phyloP scores from a whole-genome alignment of 2,888 invertebrate species.

The Sphaerophoria taeniata region DNA sequence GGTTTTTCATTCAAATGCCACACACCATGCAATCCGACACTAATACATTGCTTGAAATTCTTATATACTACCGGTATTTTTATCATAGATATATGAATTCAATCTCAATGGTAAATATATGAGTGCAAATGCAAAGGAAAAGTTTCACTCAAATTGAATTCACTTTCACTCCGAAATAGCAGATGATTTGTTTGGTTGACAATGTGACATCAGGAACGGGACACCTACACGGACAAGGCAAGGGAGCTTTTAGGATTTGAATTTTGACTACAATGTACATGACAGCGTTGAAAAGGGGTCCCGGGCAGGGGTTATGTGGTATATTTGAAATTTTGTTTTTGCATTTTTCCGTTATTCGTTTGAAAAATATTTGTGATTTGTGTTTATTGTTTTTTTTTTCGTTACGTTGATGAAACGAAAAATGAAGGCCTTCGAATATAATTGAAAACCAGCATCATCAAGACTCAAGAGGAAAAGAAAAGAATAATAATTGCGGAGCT shows the following conservation, averaged over 20 bases:
- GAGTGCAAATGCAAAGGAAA: constrained; percentile 10
- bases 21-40: constrained; percentile 45
- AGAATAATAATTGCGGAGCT: background rate
- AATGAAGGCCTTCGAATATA: background rate
- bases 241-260: constrained; percentile 31
- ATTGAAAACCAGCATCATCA: background rate
- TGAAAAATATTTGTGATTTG: constrained; percentile 33
- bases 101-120: constrained; percentile 2
- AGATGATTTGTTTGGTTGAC: constrained; percentile 7
- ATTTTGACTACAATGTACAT: background rate
- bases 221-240: constrained; percentile 19
- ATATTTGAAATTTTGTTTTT: constrained; percentile 26
- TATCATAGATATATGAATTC: constrained; percentile 37
- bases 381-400: background rate
- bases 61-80: constrained; percentile 70
- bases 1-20: constrained; percentile 52
- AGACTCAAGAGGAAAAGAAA: background rate
- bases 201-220: background rate
- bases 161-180: background rate
- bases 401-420: background rate
- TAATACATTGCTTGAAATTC: constrained; percentile 31
- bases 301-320: background rate
- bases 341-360: constrained; percentile 44
- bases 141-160: constrained; percentile 60
- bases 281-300: background rate